phyloP scores from a whole-genome alignment of 2,888 invertebrate genomes.

The Slavum lentiscoides region DNA sequence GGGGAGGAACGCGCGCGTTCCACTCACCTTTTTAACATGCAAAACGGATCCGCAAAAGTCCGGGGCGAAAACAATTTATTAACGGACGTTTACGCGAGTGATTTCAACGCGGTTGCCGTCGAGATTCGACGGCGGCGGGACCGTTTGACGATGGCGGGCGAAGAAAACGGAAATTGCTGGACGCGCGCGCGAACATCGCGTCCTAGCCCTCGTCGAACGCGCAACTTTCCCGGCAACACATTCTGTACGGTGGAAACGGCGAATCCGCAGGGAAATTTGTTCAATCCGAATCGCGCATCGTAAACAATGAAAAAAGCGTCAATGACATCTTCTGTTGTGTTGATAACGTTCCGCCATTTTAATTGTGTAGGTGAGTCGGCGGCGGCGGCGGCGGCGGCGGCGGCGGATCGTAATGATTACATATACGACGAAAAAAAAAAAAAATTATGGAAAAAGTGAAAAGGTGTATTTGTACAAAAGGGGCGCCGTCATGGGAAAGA shows the following conservation, averaged over 20 bases:
- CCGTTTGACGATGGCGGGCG: slow-evolving; percentile 6
- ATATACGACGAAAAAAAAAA: slow-evolving; percentile 16
- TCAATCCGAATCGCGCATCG: slow-evolving; percentile 6
- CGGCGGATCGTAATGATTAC: slow-evolving; percentile 45
- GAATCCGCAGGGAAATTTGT: not conserved
- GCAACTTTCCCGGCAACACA: not conserved
- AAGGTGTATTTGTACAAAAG: slow-evolving; percentile 4
- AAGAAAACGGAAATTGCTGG: not conserved
- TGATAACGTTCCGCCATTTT: slow-evolving; percentile 53
- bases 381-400: slow-evolving; percentile 7
- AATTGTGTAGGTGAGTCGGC: slow-evolving; percentile 51
- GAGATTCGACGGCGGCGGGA: not conserved
- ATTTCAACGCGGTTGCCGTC: not conserved
- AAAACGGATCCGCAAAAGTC: slow-evolving; percentile 9
- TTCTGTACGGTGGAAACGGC: not conserved
- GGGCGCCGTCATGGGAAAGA: too few relatives aligned
- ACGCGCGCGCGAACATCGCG: slow-evolving; percentile 18
- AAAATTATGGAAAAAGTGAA: slow-evolving; percentile 16
- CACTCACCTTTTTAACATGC: slow-evolving; percentile 51
- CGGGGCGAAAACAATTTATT: not conserved
- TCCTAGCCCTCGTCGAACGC: not conserved
- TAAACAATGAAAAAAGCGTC: slow-evolving; percentile 50
- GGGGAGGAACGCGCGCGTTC: too few relatives aligned
- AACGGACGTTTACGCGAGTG: not conserved
- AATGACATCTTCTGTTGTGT: slow-evolving; percentile 53